Conservation (phyloP, 1,140 invertebrate genomes). For the Artemia franciscana region DNA sequence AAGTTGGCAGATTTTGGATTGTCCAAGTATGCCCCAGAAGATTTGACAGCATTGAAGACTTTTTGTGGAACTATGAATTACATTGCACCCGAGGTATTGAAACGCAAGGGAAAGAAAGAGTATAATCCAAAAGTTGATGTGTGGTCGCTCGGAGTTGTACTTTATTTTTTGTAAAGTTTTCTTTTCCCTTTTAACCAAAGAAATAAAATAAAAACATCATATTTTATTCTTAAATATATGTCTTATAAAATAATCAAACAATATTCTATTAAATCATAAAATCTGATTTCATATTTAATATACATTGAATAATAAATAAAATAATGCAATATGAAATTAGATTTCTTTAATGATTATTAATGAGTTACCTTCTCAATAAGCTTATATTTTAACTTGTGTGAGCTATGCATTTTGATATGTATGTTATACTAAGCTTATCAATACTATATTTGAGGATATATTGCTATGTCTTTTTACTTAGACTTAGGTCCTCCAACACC, state of each 20-base stretch:
- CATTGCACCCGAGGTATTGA: conserved; percentile 23
- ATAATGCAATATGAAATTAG: neutral
- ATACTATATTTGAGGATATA: too few relatives aligned
- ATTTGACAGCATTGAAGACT: conserved; percentile 21
- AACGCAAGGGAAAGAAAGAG: conserved; percentile 18
- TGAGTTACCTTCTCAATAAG: too few relatives aligned
- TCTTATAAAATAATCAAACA: neutral
- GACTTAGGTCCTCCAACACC: too few relatives aligned
- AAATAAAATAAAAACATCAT: neutral
- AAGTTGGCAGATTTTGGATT: conserved; percentile 26
- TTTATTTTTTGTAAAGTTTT: conserved; percentile 21
- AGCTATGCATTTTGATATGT: too few relatives aligned
- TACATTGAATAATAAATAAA: neutral
- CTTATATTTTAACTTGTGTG: too few relatives aligned
- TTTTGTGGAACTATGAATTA: conserved; percentile 26
- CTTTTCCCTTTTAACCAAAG: conserved; percentile 16
- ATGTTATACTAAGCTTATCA: too few relatives aligned
- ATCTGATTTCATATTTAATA: neutral
- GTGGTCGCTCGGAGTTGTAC: conserved; percentile 25
- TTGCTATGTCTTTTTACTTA: too few relatives aligned
- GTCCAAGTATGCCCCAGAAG: conserved; percentile 23
- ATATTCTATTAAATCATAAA: neutral
- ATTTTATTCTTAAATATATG: neutral
- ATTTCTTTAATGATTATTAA: neutral
- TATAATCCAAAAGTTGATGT: conserved; percentile 24